These are phyloP conservation scores for Globia sparganii DNA, from an alignment of 2,888 invertebrate species.

Conservation along the genomic window DNA sequence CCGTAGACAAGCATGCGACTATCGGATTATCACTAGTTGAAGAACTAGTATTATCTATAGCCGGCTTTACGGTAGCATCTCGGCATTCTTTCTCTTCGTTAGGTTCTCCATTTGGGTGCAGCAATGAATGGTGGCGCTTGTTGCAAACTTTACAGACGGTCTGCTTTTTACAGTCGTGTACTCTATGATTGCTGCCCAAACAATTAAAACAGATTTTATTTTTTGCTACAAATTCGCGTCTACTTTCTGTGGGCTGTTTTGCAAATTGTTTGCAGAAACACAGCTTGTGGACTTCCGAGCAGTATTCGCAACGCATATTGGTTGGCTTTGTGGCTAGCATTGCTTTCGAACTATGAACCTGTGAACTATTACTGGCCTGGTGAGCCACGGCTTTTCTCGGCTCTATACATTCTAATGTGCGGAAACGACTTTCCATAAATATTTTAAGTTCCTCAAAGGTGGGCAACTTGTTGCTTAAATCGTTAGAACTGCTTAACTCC, in stretches of 20 bases:
- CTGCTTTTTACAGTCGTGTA: too few species aligned
- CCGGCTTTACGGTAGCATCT: neutral
- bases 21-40: slow-evolving; percentile 15
- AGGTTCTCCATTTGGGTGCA: slow-evolving; percentile 23
- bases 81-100: slow-evolving; percentile 1
- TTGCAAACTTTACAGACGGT: too few species aligned
- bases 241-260: too few species aligned
- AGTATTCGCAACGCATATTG: slow-evolving; percentile 51
- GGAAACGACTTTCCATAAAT: slow-evolving; percentile 47
- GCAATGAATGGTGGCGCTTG: slow-evolving; percentile 22
- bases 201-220: too few species aligned
- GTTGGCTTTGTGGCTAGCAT: slow-evolving; percentile 19
- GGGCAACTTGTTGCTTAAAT: slow-evolving; percentile 6
- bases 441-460: slow-evolving; percentile 29
- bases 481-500: slow-evolving; percentile 42
- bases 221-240: too few species aligned
- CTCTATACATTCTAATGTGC: slow-evolving; percentile 60
- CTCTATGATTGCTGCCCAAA: too few species aligned
- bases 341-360: slow-evolving; percentile 9
- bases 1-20: slow-evolving; percentile 35
- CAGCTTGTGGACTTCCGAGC: slow-evolving; percentile 57
- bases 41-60: slow-evolving; percentile 4
- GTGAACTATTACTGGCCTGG: slow-evolving; percentile 9
- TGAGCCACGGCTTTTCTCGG: slow-evolving; percentile 14
- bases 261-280: slow-evolving; percentile 49